Evolutionary conservation across 2,113 vertebrate genomes (phyloP).

Genomic region (Paedocypris sp.): DNA sequence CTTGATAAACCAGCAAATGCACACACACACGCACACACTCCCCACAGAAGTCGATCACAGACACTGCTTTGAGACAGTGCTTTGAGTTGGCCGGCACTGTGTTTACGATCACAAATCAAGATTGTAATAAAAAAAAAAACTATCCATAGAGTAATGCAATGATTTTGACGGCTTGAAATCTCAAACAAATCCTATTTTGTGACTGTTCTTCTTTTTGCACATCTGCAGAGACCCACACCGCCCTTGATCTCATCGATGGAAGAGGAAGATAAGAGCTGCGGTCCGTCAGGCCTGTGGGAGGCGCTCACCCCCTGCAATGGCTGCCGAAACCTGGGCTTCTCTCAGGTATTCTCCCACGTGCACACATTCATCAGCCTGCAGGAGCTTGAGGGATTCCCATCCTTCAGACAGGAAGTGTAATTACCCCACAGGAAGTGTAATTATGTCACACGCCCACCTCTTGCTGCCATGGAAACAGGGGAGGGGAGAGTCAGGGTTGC

Average conservation of each 20-base stretch:
- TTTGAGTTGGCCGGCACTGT: not conserved
- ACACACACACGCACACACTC: not conserved
- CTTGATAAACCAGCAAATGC: not conserved
- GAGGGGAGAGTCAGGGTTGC: slow-evolving; percentile 21
- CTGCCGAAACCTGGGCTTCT: slow-evolving; percentile 84
- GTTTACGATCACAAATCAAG: not conserved
- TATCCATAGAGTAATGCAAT: not conserved
- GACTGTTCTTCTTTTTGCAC: not conserved
- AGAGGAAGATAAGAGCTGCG: slow-evolving; percentile 79
- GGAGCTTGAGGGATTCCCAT: slow-evolving; percentile 18
- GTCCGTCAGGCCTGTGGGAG: slow-evolving; percentile 87
- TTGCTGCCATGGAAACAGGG: slow-evolving; percentile 24
- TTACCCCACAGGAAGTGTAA: slow-evolving; percentile 29
- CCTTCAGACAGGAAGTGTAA: slow-evolving; percentile 26
- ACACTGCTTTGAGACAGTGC: not conserved
- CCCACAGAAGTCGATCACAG: not conserved
- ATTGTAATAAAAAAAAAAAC: not conserved
- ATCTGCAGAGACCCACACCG: slow-evolving; percentile 64
- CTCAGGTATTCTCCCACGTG: slow-evolving; percentile 71
- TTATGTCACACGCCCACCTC: slow-evolving; percentile 26
- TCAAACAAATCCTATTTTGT: too few species aligned
- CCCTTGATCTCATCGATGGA: slow-evolving; percentile 63
- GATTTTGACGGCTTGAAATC: too few species aligned
- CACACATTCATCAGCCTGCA: slow-evolving; percentile 6
- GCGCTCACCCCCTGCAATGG: slow-evolving; percentile 88